phyloP scores from a whole-genome alignment of 2,888 invertebrate genomes.

The Amphiduros pacificus region DNA sequence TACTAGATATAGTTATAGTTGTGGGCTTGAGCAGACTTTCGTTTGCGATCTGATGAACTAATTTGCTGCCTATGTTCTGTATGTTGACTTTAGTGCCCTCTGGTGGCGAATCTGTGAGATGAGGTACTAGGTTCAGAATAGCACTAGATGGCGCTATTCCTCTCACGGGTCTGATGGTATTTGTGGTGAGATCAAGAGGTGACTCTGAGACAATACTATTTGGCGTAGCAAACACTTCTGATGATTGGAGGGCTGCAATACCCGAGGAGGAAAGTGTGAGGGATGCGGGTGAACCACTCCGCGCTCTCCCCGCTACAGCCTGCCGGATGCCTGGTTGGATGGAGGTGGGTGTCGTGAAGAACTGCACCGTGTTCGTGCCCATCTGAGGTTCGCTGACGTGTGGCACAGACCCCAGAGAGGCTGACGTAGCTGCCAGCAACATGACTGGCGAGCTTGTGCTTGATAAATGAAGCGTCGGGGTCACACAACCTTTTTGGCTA shows the following conservation, averaged over 20 bases:
- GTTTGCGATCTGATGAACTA: too few species aligned
- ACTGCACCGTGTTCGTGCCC: background rate
- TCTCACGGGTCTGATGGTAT: background rate
- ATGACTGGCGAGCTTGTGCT: conserved; percentile 7
- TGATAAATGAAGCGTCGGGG: conserved; percentile 2
- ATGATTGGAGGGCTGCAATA: background rate
- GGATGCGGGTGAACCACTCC: background rate
- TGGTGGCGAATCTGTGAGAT: too few species aligned
- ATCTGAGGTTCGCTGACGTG: background rate
- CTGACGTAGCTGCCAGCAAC: background rate
- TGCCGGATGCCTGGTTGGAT: background rate
- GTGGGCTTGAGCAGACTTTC: too few species aligned
- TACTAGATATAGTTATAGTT: too few species aligned
- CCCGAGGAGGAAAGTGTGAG: background rate
- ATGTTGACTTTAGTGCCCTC: too few species aligned
- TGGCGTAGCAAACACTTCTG: background rate
- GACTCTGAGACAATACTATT: background rate
- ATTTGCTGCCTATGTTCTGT: too few species aligned
- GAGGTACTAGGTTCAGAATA: conserved; percentile 11
- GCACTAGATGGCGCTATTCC: conserved; percentile 6
- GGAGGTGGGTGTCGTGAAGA: background rate
- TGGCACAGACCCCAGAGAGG: background rate
- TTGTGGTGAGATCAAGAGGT: background rate
- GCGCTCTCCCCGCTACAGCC: background rate
- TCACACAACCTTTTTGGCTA: too few species aligned